Percentiles rank a stretch among this genome's conserved stretches.
Evolutionary conservation across 2,113 vertebrate species (phyloP).

Genomic region (Sigmodon hispidus): DNA sequence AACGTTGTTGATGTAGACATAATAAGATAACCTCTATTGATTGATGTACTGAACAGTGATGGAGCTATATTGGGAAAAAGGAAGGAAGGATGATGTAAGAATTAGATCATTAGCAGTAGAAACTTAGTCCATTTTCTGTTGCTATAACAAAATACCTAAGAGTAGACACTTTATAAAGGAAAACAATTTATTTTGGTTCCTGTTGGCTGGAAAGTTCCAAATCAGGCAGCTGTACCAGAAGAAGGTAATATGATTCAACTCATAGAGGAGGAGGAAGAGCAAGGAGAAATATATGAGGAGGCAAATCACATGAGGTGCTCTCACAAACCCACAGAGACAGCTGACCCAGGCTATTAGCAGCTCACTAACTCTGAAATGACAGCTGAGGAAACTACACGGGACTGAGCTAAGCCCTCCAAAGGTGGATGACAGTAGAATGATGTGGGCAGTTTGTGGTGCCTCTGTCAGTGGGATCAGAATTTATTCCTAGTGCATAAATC

Average conservation of each 20-base stretch:
- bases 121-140: not conserved
- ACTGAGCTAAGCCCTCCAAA: too few relatives aligned
- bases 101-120: not conserved
- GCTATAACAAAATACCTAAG: not conserved
- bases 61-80: not conserved
- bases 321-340: too few relatives aligned
- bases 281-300: not conserved
- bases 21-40: conserved; percentile 14
- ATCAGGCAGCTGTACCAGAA: not conserved
- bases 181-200: not conserved
- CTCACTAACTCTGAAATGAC: too few relatives aligned
- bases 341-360: too few relatives aligned
- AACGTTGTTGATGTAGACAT: conserved; percentile 22
- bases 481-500: too few relatives aligned
- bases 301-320: not conserved
- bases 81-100: not conserved
- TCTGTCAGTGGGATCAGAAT: too few relatives aligned
- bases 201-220: not conserved
- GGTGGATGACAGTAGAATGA: too few relatives aligned
- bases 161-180: not conserved
- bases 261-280: not conserved
- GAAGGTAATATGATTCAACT: not conserved
- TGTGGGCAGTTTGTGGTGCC: too few relatives aligned
- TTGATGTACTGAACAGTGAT: conserved; percentile 44
- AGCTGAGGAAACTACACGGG: too few relatives aligned